A percentile compares a stretch with the other conserved stretches of the same genome.
Conservation (phyloP, 2,888 invertebrate species). For the Anodontia alba region DNA sequence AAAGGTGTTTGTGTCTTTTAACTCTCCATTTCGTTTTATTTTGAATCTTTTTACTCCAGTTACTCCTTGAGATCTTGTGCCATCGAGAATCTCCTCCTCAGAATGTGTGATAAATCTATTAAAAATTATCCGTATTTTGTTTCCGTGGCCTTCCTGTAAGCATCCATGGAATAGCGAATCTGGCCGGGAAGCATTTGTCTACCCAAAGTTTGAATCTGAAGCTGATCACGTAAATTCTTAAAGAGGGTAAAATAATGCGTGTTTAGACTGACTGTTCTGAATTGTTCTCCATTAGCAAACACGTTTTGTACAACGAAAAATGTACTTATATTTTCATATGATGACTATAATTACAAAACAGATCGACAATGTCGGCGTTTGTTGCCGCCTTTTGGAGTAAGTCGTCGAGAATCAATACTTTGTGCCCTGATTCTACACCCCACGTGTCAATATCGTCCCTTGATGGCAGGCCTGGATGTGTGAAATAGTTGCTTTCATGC, state of each 20-base stretch:
- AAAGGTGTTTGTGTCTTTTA: too few relatives aligned
- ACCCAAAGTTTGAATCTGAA: slow-evolving; percentile 38
- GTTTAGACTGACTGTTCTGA: slow-evolving; percentile 38
- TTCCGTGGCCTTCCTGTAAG: slow-evolving; percentile 19
- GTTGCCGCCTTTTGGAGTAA: slow-evolving; percentile 26
- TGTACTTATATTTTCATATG: slow-evolving; percentile 37
- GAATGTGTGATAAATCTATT: too few relatives aligned
- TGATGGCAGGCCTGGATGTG: slow-evolving; percentile 22
- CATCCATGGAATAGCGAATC: slow-evolving; percentile 26
- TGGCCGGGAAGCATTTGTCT: slow-evolving; percentile 34
- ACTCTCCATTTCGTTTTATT: too few relatives aligned
- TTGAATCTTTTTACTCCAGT: too few relatives aligned
- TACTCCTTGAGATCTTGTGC: too few relatives aligned
- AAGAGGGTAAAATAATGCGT: slow-evolving; percentile 45
- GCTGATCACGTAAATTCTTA: slow-evolving; percentile 23
- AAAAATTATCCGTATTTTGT: slow-evolving; percentile 24
- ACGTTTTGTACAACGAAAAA: slow-evolving; percentile 41
- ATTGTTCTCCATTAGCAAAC: slow-evolving; percentile 29
- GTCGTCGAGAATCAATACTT: slow-evolving; percentile 34
- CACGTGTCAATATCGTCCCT: slow-evolving; percentile 29
- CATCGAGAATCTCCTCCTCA: too few relatives aligned
- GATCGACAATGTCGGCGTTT: slow-evolving; percentile 19
- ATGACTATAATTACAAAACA: slow-evolving; percentile 21
- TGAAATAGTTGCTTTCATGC: background rate
- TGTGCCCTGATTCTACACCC: slow-evolving; percentile 26